Base-by-base conservation (phyloP, 2,888 invertebrate species). In the Cataglyphis albicans region DNA sequence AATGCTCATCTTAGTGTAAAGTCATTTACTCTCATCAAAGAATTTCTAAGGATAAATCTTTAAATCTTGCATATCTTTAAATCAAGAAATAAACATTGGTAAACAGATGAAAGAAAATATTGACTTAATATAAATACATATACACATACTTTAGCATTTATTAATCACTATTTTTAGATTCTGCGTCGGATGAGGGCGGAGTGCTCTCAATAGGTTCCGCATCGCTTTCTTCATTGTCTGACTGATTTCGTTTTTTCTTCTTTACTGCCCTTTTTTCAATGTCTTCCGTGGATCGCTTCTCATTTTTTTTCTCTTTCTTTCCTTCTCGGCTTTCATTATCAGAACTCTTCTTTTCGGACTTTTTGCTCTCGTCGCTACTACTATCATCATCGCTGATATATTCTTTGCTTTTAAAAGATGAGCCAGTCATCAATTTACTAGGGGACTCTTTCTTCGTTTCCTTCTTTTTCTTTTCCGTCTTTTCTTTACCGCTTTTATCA, bases 361-460 rank as follows among this genome's bases (percentile, higher is more conserved):
- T 86, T 90, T 93, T 80, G 12, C 59, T 80, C 12, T 90, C 96
- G 10, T 96, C 96, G 48, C 96, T 97, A 91, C 96, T 96, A 75
- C 96, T 95, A 89, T 97, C 97, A 84, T 97, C 96, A 75, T 97
- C 97, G 25, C 97, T 98, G 68, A 99, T 98, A 92, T 98, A 99
- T 95, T 99, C 99, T 94, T 98, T 98, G 93, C 98, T 98, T 93
- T 98, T 98, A 94, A 97, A 98, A 88, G 96, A 95, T 0, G 96
- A 95, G 0, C 96, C 95, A 12, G 96, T 93, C 73, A 95, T 95
- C 44, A 93, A 90, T 88, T 95, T 95, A 48, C 92, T 88, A 1
- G 95, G 94, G 12, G 95, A 92, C 3, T 93, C 95, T 9, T 95
- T 92, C 86, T 95, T 95, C 0, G 57, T 82, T 61, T 93, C 90